phyloP scores from a whole-genome alignment of 2,888 invertebrate species.

The Stenurella melanura region DNA sequence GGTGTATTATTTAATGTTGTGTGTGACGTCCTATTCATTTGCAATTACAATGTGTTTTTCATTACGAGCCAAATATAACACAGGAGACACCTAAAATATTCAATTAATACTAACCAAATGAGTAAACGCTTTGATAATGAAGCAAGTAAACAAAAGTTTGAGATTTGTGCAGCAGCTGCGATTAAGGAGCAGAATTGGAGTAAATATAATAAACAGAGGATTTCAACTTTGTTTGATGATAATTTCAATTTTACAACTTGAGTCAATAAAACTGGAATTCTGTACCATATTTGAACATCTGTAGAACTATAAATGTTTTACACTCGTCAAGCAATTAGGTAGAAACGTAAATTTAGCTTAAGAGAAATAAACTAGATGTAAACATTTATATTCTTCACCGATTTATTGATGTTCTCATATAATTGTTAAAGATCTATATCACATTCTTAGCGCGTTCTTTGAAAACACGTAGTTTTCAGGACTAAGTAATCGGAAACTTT shows the following conservation, averaged over 20 bases:
- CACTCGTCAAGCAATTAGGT: not conserved
- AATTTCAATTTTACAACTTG: not conserved
- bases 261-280: not conserved
- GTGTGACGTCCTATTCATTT: not conserved
- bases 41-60: not conserved
- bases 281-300: not conserved
- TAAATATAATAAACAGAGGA: constrained; percentile 1
- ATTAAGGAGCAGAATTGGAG: not conserved
- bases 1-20: constrained; percentile 3
- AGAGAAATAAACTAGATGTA: too few species aligned
- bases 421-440: too few species aligned
- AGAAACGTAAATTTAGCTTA: not conserved
- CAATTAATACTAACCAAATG: not conserved
- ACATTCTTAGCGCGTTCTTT: too few species aligned
- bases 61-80: not conserved
- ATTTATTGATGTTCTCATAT: too few species aligned
- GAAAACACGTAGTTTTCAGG: too few species aligned
- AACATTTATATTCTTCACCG: too few species aligned
- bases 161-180: not conserved
- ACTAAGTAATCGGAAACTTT: too few species aligned
- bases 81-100: not conserved
- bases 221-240: constrained; percentile 2
- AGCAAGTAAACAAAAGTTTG: not conserved
- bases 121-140: not conserved
- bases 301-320: not conserved